Evolutionary conservation across 1,140 invertebrate species (phyloP).

Genomic region (Drosophila sulfurigaster): DNA sequence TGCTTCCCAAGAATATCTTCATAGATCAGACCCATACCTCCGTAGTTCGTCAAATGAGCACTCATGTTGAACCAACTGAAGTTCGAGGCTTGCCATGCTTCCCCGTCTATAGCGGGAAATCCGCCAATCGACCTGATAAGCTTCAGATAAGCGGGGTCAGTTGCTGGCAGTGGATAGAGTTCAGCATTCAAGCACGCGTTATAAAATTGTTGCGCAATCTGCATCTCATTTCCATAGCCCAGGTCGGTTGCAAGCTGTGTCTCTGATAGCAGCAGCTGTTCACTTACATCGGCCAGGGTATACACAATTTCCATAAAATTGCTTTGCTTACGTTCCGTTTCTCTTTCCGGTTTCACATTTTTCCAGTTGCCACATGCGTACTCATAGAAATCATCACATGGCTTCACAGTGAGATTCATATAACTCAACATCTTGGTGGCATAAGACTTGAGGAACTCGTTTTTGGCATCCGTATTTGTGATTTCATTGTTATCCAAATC

Average conservation of each 20-base stretch:
- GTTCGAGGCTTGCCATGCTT: constrained; percentile 58
- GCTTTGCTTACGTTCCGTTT: constrained; percentile 54
- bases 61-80: constrained; percentile 84
- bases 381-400: constrained; percentile 91
- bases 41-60: constrained; percentile 70
- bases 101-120: constrained; percentile 70
- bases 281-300: constrained; percentile 47
- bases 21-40: constrained; percentile 49
- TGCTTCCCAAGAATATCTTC: constrained; percentile 46
- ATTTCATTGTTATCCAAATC: constrained; percentile 37
- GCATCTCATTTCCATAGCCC: constrained; percentile 58
- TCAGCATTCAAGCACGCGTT: constrained; percentile 63
- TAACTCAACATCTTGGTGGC: constrained; percentile 83
- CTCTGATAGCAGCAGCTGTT: constrained; percentile 47
- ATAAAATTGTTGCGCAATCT: constrained; percentile 69
- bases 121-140: constrained; percentile 76
- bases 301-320: constrained; percentile 73
- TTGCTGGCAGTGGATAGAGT: constrained; percentile 58
- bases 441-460: constrained; percentile 83
- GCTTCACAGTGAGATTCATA: constrained; percentile 87
- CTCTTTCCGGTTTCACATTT: constrained; percentile 52
- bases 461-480: constrained; percentile 28
- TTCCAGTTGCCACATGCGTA: constrained; percentile 88
- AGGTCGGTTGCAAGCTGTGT: constrained; percentile 46
- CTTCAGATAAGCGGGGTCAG: constrained; percentile 70